phyloP scores from a whole-genome alignment of 2,113 vertebrate species.

The Pao palembangensis region DNA sequence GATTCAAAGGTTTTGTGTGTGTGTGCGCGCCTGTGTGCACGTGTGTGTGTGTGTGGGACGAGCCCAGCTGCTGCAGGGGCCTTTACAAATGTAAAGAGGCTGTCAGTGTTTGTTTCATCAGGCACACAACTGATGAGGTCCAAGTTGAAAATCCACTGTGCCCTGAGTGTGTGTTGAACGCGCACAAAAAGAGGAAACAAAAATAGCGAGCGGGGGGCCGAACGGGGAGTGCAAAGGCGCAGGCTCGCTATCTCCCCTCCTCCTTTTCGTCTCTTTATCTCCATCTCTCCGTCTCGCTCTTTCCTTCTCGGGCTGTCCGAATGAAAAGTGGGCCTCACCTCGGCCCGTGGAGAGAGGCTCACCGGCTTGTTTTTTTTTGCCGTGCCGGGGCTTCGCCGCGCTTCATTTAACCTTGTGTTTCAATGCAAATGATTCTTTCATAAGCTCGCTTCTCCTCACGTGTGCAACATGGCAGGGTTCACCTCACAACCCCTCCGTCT shows the following conservation, averaged over 20 bases:
- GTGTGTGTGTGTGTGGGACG: slow-evolving; percentile 78
- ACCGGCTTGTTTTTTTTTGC: slow-evolving; percentile 58
- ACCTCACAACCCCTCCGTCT: slow-evolving; percentile 51
- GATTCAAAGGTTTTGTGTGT: slow-evolving; percentile 82
- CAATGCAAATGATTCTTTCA: slow-evolving; percentile 73
- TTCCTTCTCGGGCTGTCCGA: slow-evolving; percentile 82
- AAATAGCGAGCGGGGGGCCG: slow-evolving; percentile 69
- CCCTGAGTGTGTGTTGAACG: slow-evolving; percentile 62
- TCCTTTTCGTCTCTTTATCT: slow-evolving; percentile 55
- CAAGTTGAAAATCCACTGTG: slow-evolving; percentile 93
- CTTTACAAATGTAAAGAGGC: slow-evolving; percentile 99
- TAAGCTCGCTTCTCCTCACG: slow-evolving; percentile 57
- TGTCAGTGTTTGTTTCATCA: slow-evolving; percentile 99
- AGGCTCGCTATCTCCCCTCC: slow-evolving; percentile 38
- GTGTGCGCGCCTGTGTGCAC: slow-evolving; percentile 34
- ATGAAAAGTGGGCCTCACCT: slow-evolving; percentile 74
- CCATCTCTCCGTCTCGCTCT: slow-evolving; percentile 34
- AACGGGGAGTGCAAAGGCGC: slow-evolving; percentile 78
- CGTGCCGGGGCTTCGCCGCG: slow-evolving; percentile 59
- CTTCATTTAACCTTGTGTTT: slow-evolving; percentile 78
- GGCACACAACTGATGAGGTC: slow-evolving; percentile 94
- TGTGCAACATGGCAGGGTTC: slow-evolving; percentile 68
- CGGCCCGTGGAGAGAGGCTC: slow-evolving; percentile 65
- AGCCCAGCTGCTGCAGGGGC: slow-evolving; percentile 98
- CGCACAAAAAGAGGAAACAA: slow-evolving; percentile 77